Conservation (phyloP, 2,797 vertebrate genomes). For the Varecia variegata region DNA sequence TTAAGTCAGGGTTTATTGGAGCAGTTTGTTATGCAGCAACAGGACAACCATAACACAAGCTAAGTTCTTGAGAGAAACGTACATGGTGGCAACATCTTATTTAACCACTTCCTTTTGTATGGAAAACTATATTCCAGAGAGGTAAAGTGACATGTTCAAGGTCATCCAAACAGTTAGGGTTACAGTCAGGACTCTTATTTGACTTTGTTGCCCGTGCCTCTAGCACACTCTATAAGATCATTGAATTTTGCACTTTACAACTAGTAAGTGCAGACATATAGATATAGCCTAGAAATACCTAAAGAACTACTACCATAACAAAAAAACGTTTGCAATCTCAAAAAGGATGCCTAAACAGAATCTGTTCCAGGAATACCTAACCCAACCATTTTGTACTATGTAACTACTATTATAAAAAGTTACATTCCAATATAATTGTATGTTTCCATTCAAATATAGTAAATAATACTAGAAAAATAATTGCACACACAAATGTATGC, state of each 20-base stretch:
- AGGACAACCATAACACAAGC: not conserved
- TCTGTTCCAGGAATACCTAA: not conserved
- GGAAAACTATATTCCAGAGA: not conserved
- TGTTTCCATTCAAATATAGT: not conserved
- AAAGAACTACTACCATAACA: not conserved
- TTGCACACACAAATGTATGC: not conserved
- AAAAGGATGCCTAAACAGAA: not conserved
- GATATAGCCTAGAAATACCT: not conserved
- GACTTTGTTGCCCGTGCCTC: not conserved
- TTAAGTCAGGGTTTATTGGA: not conserved
- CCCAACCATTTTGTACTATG: not conserved
- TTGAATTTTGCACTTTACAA: not conserved
- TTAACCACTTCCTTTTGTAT: not conserved
- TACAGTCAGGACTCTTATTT: not conserved
- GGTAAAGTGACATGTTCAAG: not conserved
- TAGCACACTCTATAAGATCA: not conserved
- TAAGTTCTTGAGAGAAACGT: not conserved
- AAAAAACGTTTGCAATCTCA: not conserved
- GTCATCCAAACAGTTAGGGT: not conserved
- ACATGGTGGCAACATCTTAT: not conserved
- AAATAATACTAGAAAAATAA: constrained; percentile 3
- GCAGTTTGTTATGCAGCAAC: not conserved
- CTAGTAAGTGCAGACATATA: not conserved
- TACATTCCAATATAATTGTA: not conserved
- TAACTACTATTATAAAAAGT: not conserved